Evolutionary conservation across 2,888 invertebrate species (phyloP).

Genomic region (Heliconius hortense): DNA sequence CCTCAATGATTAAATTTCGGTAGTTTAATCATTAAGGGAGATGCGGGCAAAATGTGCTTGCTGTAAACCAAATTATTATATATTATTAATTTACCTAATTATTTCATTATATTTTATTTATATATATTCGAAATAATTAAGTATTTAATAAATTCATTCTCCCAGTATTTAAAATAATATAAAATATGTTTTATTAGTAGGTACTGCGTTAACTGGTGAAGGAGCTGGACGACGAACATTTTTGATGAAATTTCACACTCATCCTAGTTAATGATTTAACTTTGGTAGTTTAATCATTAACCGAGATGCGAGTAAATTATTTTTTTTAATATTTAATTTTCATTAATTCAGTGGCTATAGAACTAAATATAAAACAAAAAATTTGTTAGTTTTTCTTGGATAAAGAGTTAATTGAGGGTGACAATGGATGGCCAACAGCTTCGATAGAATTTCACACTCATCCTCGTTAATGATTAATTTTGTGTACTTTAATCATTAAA

Average conservation of each 20-base stretch:
- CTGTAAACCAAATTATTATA: neutral
- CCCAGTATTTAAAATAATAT: too few species aligned
- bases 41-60: neutral
- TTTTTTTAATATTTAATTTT: neutral
- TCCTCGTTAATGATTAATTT: neutral
- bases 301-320: neutral
- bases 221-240: neutral
- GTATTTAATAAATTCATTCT: too few species aligned
- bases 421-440: neutral
- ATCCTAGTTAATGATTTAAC: neutral
- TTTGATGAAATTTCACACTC: neutral
- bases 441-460: neutral
- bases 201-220: neutral
- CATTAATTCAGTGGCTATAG: neutral
- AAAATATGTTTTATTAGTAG: neutral
- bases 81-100: too few species aligned
- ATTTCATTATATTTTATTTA: too few species aligned
- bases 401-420: too few species aligned
- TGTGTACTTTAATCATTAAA: neutral
- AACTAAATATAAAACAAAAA: neutral
- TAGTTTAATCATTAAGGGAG: slow-evolving; percentile 6
- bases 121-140: too few species aligned
- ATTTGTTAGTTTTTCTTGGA: neutral
- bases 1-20: neutral
- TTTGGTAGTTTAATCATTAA: neutral